Conservation (phyloP, 2,113 vertebrate genomes). For the Anarhynchus alexandrinus region DNA sequence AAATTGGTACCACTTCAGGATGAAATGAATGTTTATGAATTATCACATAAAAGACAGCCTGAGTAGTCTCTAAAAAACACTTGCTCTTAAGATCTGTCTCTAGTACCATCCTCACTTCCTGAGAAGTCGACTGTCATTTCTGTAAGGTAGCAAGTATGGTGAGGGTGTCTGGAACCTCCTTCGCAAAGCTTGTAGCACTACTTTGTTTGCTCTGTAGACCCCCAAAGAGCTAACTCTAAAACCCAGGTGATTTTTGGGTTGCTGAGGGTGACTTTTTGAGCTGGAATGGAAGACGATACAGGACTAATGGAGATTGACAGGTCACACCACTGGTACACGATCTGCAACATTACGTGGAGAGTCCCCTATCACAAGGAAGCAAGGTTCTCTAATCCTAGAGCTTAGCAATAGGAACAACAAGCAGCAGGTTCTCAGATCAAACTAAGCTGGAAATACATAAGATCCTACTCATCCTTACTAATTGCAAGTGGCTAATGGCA, state of each 20-base stretch:
- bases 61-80: not conserved
- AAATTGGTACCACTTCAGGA: not conserved
- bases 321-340: not conserved
- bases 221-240: not conserved
- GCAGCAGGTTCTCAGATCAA: not conserved
- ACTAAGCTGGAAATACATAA: not conserved
- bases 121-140: not conserved
- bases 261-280: not conserved
- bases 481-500: not conserved
- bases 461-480: not conserved
- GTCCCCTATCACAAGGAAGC: not conserved
- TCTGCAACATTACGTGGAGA: not conserved
- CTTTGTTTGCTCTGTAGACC: not conserved
- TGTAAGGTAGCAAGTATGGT: accelerated
- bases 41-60: not conserved
- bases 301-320: not conserved
- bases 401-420: accelerated
- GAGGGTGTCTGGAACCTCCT: not conserved
- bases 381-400: not conserved
- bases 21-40: not conserved
- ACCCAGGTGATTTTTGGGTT: not conserved
- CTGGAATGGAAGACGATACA: not conserved
- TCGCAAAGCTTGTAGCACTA: not conserved
- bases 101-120: not conserved
- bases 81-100: not conserved